Percentiles rank a stretch among this genome's conserved stretches.
Conservation (phyloP, 1,140 invertebrate species). For the Drosophila gunungcola region DNA sequence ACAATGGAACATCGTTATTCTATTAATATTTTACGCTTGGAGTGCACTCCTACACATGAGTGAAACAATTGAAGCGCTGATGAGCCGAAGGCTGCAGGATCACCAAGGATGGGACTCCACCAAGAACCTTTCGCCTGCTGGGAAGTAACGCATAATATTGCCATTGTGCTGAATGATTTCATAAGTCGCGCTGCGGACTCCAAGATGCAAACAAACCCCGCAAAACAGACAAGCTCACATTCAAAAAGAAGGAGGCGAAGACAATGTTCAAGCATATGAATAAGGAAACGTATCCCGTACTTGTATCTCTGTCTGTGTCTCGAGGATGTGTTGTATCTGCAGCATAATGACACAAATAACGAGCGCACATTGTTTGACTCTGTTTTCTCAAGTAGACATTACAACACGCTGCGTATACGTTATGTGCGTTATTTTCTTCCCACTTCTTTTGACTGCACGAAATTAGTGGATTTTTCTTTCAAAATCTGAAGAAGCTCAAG, state of each 20-base stretch:
- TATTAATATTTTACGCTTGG: conserved; percentile 81
- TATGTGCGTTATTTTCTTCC: conserved; percentile 44
- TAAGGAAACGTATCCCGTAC: conserved; percentile 27
- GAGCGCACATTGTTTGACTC: conserved; percentile 74
- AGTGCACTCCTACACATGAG: conserved; percentile 81
- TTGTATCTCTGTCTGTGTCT: conserved; percentile 28
- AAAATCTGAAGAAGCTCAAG: conserved; percentile 56
- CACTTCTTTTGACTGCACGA: conserved; percentile 48
- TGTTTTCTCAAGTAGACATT: conserved; percentile 66
- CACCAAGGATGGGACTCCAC: conserved; percentile 4
- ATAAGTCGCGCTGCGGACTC: conserved; percentile 62
- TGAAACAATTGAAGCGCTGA: conserved; percentile 78
- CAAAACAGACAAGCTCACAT: conserved; percentile 11
- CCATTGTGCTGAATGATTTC: conserved; percentile 74
- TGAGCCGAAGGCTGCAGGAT: conserved; percentile 45
- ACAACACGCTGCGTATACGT: conserved; percentile 76
- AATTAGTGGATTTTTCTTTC: conserved; percentile 78
- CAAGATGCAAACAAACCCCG: conserved; percentile 37
- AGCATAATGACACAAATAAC: conserved; percentile 82
- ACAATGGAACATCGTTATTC: conserved; percentile 83
- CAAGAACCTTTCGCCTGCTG: conserved; percentile 14
- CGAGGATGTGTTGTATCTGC: conserved; percentile 56
- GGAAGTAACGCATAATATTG: conserved; percentile 60
- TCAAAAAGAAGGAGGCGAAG: conserved; percentile 9
- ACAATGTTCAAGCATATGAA: conserved; percentile 67